phyloP scores from a whole-genome alignment of 2,113 vertebrate species.

The Phylloscopus trochilus region DNA sequence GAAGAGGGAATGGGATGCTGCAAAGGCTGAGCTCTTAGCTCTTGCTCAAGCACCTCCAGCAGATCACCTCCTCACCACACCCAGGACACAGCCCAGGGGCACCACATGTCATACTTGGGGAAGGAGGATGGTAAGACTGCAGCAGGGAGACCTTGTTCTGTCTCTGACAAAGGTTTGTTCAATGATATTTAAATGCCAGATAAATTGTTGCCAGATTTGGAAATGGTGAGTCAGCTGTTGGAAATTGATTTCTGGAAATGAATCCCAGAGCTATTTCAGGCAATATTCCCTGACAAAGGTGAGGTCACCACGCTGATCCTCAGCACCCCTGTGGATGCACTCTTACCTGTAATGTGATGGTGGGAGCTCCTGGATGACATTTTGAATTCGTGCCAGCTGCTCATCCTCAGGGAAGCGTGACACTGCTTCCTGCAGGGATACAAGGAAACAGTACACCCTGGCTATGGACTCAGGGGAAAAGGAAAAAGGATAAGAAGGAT shows the following conservation, averaged over 20 bases:
- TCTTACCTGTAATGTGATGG: slow-evolving; percentile 90
- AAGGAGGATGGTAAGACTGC: not conserved
- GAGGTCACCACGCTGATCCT: not conserved
- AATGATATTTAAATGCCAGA: not conserved
- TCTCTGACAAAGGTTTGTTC: not conserved
- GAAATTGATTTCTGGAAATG: not conserved
- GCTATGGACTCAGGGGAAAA: not conserved
- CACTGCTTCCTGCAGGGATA: slow-evolving; percentile 77
- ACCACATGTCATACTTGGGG: fast-evolving
- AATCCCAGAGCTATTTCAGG: not conserved
- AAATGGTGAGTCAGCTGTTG: not conserved
- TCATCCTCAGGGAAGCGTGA: slow-evolving; percentile 82
- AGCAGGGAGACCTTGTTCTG: not conserved
- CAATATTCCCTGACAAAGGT: not conserved
- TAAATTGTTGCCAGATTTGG: not conserved
- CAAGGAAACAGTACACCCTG: not conserved
- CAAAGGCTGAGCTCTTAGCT: not conserved
- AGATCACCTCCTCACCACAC: not conserved
- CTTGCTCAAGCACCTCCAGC: not conserved
- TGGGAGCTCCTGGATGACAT: slow-evolving; percentile 90
- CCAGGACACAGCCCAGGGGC: not conserved
- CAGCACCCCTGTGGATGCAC: not conserved
- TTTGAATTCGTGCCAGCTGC: slow-evolving; percentile 84
- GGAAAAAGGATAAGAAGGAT: slow-evolving; percentile 19
- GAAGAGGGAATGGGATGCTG: not conserved